Evolutionary conservation across 1,140 invertebrate species (phyloP), one percentile per base, ranked within the genome.

Genomic region (Diplogasteroides magnus): DNA sequence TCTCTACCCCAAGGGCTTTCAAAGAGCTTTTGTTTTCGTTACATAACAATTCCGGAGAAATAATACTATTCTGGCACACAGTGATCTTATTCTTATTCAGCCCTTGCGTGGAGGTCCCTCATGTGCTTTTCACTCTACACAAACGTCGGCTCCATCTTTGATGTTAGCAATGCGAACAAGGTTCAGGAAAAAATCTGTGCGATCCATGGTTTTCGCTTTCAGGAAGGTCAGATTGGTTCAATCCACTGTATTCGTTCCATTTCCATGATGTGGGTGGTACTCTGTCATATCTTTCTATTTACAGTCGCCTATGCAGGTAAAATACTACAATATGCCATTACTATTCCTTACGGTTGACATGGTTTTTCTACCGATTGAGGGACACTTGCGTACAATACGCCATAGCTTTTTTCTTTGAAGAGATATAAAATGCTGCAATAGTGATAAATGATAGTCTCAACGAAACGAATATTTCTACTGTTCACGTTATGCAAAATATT

Each of bases 261-360:
- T 25, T 77, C 76, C 3, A 75, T 77, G 67, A 64, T 70, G 59
- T 75, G 74, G 74, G 75, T 75, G 6, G 65, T 77, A 14, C 28
- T 71, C 14, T 66, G 72, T n/a, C 63, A 74, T 74, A 14, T 25
- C 2, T 57, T 67, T 14, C 23, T 19, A 19, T n/a, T n/a, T n/a
- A n/a, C n/a, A n/a, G n/a, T n/a, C n/a, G n/a, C n/a, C n/a, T n/a
- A n/a, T n/a, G n/a, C n/a, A n/a, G n/a, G n/a, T n/a, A n/a, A n/a
- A n/a, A n/a, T n/a, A n/a, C n/a, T n/a, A n/a, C n/a, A n/a, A n/a
- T n/a, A n/a, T n/a, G n/a, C n/a, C n/a, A n/a, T n/a, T n/a, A n/a
- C n/a, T n/a, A n/a, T n/a, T n/a, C n/a, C n/a, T n/a, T n/a, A n/a
- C n/a, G n/a, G n/a, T n/a, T n/a, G n/a, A n/a, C n/a, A n/a, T n/a